Base-by-base conservation (phyloP, 1,140 invertebrate genomes). In the Bombus waltoni region DNA sequence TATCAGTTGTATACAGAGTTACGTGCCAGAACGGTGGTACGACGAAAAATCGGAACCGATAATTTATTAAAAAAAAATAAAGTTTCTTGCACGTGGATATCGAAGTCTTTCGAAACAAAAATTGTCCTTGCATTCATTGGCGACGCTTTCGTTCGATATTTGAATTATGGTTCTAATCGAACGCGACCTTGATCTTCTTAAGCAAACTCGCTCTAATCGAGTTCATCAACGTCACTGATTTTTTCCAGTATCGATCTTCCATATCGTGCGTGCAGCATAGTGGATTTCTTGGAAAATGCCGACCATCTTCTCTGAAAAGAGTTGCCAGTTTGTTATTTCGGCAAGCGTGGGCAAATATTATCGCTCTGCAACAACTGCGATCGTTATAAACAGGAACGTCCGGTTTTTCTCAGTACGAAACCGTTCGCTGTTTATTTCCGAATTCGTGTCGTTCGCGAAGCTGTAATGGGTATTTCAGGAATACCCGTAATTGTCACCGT, bases 31-130 rank as follows among this genome's bases (percentile, higher is more conserved):
- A 32, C 22, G 74, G 80, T 83, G 85, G 81, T 85, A 77, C 66
- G 77, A 76, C 47, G 70, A 72, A 59, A 42, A 35, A 35, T 66
- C n/a, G 83, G 73, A 25, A 66, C 15, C 65, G 42, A 73, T 73
- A 57, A 38, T n/a, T 6, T 38, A 66, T 80, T 25, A n/a, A 9
- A 44, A 86, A 89, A 85, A 86, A 89, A 85, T 70, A 86, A 88
- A 89, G 22, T 18, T 15, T 38, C 32, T 2, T 9, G 1, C 13
- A 0, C 32, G 15, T 66, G 0, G 32, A 35, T 35, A 18, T 13
- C 32, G 0, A 66, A 11, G 35, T 38, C 66, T 38, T 5, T 22
- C 18, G 18, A 38, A 40, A 0, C 0, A n/a, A 66, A n/a, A 66
- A 66, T 35, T 35, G 5, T 35, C 35, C 65, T 66, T 3, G n/a